A percentile compares a stretch with the other conserved stretches of the same genome.
These are phyloP conservation scores for Lagodon rhomboides DNA, from an alignment of 2,797 vertebrate species.

Conservation along the genomic window DNA sequence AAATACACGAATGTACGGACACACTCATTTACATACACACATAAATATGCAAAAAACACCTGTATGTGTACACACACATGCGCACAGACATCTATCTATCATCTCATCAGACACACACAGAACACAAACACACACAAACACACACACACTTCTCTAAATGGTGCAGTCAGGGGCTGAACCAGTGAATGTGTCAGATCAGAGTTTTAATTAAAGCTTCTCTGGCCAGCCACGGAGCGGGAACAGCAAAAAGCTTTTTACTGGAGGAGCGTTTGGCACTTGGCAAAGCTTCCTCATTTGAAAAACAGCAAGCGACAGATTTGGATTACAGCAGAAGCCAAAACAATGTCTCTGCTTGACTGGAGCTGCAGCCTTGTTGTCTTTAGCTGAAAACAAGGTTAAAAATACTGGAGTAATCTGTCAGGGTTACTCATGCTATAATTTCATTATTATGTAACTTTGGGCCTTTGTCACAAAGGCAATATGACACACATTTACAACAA, in stretches of 20 bases:
- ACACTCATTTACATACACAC: slow-evolving; percentile 12
- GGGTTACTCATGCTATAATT: slow-evolving; percentile 41
- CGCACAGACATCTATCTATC: too few relatives aligned
- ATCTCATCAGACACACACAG: not conserved
- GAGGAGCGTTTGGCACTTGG: slow-evolving; percentile 54
- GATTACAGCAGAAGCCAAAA: slow-evolving; percentile 68
- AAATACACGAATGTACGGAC: not conserved
- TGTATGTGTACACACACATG: not conserved
- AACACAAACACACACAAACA: not conserved
- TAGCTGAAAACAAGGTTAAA: slow-evolving; percentile 52
- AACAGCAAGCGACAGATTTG: slow-evolving; percentile 70
- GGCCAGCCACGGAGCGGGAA: slow-evolving; percentile 60
- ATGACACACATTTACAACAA: slow-evolving; percentile 22
- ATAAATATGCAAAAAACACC: slow-evolving; percentile 28
- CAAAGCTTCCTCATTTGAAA: slow-evolving; percentile 68
- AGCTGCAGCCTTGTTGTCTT: slow-evolving; percentile 51
- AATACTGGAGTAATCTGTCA: slow-evolving; percentile 40
- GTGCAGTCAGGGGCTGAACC: slow-evolving; percentile 40
- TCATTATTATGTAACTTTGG: slow-evolving; percentile 40
- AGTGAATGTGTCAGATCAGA: slow-evolving; percentile 62
- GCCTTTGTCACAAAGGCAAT: slow-evolving; percentile 22
- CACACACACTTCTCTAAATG: not conserved
- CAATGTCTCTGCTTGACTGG: slow-evolving; percentile 60
- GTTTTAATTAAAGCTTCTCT: slow-evolving; percentile 73
- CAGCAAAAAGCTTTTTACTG: slow-evolving; percentile 75